Evolutionary conservation across 2,113 vertebrate species (phyloP), one percentile per base, ranked within the genome.

Genomic region (Mugil cephalus): DNA sequence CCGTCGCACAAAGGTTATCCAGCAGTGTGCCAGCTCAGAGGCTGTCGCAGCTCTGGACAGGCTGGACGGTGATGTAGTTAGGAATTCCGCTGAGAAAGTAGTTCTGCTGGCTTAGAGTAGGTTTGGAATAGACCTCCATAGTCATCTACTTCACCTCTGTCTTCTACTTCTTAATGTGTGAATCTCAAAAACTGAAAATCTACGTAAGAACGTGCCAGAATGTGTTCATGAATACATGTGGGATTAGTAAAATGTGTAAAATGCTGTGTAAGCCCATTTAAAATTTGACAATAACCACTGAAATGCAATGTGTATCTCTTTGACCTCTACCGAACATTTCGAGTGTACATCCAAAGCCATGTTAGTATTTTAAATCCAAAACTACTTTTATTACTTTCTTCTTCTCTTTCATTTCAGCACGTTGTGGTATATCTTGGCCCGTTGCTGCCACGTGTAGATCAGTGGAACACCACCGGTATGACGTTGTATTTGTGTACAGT

Each of bases 1-100:
- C 58, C 34, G 14, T 62, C 21, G 38, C 54, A 52, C 71, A 83
- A 78, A 88, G 79, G 79, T 87, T 78, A 75, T 69, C 70, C 52
- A 74, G 63, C 51, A 48, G 39, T 68, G 61, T 79, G 69, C 65
- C 72, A 79, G 15, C 60, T 66, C 58, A 72, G 85, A 90, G 82
- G 24, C 51, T 79, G 46, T 83, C 74, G 77, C n/a, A 67, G 39
- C 35, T 63, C 36, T 58, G 78, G 68, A 73, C 59, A 35, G 54
- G 61, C 64, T 61, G 69, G 73, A 58, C 52, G 48, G 45, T 74
- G 64, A 80, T 86, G 34, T 45, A 40, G 75, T 84, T 82, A 70
- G 38, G 7, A 42, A 56, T 36, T 68, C 72, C 54, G 42, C 40
- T 65, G 52, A 66, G 60, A 65, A 70, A 79, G 50, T 48, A 13